Base-by-base conservation (phyloP, 1,140 invertebrate genomes). In the Aphelenchoides fujianensis region DNA sequence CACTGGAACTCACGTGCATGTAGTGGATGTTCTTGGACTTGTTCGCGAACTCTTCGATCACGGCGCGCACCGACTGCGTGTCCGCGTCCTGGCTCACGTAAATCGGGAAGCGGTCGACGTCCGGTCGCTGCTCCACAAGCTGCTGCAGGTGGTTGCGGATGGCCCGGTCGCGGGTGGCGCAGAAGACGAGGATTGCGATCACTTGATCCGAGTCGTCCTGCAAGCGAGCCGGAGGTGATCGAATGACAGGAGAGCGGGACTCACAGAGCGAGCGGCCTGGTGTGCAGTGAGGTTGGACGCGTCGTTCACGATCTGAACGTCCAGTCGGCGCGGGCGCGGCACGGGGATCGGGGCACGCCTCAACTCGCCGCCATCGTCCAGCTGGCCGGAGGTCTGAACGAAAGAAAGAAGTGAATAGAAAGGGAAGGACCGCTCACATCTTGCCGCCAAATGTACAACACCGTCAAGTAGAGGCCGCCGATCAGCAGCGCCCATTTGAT, bases 31-130 rank as follows among this genome's bases (percentile, higher is more conserved):
- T 71, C 19, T 75, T 70, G 12, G 28, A 34, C 12, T 71, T 57
- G 23, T 69, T 72, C 2, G 84, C 84, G 69, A 85, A 87, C 52
- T 77, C 70, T 48, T 81, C 55, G 23, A 87, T 86, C 16, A 83
- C 79, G 5, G 83, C 63, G n/a, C 83, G 69, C 0, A 87, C 87
- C 1, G 64, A 52, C 31, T 71, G 57, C 70, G 86, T 84, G 3
- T 83, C 81, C 72, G 86, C 87, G 72, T 88, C 87, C 72, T 87
- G 86, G 66, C 85, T 87, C 0, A 87, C 85, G 30, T 87, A 83
- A 48, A 88, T 84, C 0, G 87, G 87, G 73, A 87, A 87, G 59
- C 80, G 78, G n/a, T 82, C 67, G 3, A 73, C 73, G 64, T 79
- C 77, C 31, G 82, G 82, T 48, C 86, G 75, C 64, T 82, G 82